Evolutionary conservation across 2,797 vertebrate species (phyloP).

Genomic region (Phataginus tricuspis): DNA sequence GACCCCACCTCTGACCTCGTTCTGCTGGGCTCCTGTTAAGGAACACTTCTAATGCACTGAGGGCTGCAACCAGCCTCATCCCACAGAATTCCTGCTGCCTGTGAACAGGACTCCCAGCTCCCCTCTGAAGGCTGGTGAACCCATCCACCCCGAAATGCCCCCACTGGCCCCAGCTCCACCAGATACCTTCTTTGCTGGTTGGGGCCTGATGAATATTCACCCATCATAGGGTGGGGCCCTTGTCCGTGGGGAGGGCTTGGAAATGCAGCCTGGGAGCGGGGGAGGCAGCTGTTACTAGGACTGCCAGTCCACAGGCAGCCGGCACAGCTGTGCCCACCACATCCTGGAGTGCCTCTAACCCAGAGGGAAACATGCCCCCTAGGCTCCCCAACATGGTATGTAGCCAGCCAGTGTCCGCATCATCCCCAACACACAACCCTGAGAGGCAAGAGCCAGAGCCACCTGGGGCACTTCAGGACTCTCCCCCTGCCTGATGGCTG

Average conservation of each 20-base stretch:
- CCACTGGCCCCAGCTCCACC: too few species aligned
- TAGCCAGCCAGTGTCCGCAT: neutral
- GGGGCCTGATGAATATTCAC: neutral
- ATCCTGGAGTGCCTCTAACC: neutral
- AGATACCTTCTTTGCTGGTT: accelerated
- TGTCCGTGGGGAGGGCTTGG: neutral
- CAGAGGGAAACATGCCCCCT: neutral
- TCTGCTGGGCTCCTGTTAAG: neutral
- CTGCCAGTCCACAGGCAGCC: neutral
- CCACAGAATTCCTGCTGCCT: neutral
- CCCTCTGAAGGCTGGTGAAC: neutral
- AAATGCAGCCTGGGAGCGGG: neutral
- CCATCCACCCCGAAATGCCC: neutral
- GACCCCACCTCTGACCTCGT: neutral
- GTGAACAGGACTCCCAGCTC: neutral
- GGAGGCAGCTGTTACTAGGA: neutral
- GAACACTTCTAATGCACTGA: neutral
- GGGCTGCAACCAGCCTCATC: neutral
- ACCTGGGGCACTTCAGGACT: neutral
- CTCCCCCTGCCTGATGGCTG: neutral
- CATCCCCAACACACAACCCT: neutral
- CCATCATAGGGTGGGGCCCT: neutral
- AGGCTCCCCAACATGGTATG: too few species aligned
- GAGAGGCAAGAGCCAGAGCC: neutral
- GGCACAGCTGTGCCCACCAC: too few species aligned